phyloP scores from a whole-genome alignment of 35 echinoderm and acorn worm genomes.

The Patiria miniata region DNA sequence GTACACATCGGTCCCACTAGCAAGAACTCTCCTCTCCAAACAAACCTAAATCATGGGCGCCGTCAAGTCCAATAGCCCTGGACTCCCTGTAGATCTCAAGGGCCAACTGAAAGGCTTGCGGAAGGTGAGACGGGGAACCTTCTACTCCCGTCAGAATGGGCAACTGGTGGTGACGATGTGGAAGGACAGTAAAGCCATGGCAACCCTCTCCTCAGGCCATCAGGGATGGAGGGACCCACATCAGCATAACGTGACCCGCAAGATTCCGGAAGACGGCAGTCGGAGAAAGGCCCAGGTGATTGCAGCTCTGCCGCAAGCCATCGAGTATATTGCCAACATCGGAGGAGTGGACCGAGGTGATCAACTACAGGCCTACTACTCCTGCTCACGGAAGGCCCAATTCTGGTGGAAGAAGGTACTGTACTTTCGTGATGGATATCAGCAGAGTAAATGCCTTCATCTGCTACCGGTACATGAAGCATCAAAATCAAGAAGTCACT shows the following conservation, averaged over 20 bases:
- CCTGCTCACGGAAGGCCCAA: slow-evolving; percentile 16
- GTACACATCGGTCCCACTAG: too few relatives aligned
- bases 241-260: background rate
- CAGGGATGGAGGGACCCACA: background rate
- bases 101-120: background rate
- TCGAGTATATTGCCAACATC: slow-evolving; percentile 44
- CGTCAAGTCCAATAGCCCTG: too few relatives aligned
- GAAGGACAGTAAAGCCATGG: slow-evolving; percentile 10
- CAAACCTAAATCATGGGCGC: too few relatives aligned
- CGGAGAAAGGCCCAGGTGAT: background rate
- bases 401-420: slow-evolving; percentile 50
- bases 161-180: background rate
- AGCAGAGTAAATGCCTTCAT: slow-evolving; percentile 39
- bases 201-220: slow-evolving; percentile 25
- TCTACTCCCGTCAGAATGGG: slow-evolving; percentile 32
- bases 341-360: slow-evolving; percentile 56
- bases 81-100: too few relatives aligned
- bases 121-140: background rate
- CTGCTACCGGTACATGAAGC: background rate
- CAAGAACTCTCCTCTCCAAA: too few relatives aligned
- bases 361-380: slow-evolving; percentile 37
- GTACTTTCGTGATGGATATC: slow-evolving; percentile 46
- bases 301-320: slow-evolving; percentile 7
- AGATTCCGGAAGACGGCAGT: background rate
- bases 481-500: too few relatives aligned